Conservation (phyloP, 2,888 invertebrate species). For the Scaptomyza polygonia region DNA sequence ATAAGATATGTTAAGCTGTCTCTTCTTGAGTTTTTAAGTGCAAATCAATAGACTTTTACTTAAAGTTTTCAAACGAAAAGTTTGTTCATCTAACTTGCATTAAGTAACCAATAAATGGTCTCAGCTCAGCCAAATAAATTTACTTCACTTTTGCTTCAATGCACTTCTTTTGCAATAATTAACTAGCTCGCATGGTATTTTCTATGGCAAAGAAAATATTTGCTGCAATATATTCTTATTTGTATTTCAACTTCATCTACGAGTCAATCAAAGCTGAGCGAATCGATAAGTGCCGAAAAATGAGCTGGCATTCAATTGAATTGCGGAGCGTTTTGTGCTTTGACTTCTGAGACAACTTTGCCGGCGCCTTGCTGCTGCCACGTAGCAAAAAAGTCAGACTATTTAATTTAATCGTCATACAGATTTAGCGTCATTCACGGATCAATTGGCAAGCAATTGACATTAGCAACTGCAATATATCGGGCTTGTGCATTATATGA, state of each 20-base stretch:
- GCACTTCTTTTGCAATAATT: background rate
- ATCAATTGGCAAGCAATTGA: constrained; percentile 45
- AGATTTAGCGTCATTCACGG: constrained; percentile 48
- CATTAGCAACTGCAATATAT: constrained; percentile 26
- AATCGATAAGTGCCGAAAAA: constrained; percentile 26
- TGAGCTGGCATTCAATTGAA: constrained; percentile 50
- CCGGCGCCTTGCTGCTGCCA: constrained; percentile 40
- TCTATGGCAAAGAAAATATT: background rate
- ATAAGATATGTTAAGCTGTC: background rate
- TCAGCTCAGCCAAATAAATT: too few species aligned
- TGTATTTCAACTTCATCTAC: constrained; percentile 9
- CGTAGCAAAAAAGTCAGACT: constrained; percentile 10
- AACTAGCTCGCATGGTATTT: background rate
- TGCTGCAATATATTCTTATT: constrained; percentile 4
- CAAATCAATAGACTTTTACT: background rate
- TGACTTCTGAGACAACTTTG: constrained; percentile 25
- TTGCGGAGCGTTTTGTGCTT: constrained; percentile 30
- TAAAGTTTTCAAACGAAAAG: background rate
- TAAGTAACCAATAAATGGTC: too few species aligned
- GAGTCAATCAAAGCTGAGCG: constrained; percentile 36
- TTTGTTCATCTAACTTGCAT: background rate
- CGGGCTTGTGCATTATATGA: constrained; percentile 28
- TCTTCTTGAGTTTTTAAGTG: background rate
- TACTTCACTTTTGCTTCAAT: too few species aligned
- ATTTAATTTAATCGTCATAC: constrained; percentile 37